A percentile compares a stretch with the other conserved stretches of the same genome.
Conservation (phyloP, 2,797 vertebrate species). For the Pseudotriccus pelzelni region DNA sequence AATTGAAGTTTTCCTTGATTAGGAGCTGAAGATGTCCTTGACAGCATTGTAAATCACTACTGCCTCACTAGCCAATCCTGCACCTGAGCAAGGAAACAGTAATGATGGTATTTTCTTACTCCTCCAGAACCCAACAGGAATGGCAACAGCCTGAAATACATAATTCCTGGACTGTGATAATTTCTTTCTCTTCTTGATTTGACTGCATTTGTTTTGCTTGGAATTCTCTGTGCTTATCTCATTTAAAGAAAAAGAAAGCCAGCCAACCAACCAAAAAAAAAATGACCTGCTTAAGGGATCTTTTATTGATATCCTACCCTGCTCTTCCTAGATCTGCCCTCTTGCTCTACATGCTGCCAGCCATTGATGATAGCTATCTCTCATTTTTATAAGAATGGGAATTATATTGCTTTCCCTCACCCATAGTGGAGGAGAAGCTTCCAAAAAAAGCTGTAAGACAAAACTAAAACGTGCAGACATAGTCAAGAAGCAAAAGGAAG, state of each 20-base stretch:
- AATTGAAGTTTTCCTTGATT: slow-evolving; percentile 21
- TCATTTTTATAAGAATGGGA: neutral
- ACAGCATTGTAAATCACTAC: neutral
- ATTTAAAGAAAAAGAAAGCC: neutral
- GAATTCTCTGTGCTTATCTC: neutral
- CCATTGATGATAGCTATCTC: neutral
- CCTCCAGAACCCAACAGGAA: neutral
- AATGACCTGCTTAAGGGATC: neutral
- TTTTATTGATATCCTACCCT: neutral
- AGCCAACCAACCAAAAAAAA: neutral
- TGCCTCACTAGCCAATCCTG: neutral
- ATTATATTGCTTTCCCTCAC: neutral
- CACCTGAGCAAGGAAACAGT: neutral
- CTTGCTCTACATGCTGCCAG: neutral
- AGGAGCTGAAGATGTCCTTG: slow-evolving; percentile 35
- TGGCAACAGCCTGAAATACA: neutral
- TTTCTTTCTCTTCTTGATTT: neutral
- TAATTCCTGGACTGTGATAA: neutral
- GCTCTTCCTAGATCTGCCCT: neutral
- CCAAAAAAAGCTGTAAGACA: neutral
- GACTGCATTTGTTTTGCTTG: neutral
- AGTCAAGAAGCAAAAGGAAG: neutral
- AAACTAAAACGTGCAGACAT: neutral
- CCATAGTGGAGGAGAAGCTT: neutral
- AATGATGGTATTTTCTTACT: neutral